phyloP scores from a whole-genome alignment of 2,113 vertebrate species.

The Cyphomyrus plagiostoma region DNA sequence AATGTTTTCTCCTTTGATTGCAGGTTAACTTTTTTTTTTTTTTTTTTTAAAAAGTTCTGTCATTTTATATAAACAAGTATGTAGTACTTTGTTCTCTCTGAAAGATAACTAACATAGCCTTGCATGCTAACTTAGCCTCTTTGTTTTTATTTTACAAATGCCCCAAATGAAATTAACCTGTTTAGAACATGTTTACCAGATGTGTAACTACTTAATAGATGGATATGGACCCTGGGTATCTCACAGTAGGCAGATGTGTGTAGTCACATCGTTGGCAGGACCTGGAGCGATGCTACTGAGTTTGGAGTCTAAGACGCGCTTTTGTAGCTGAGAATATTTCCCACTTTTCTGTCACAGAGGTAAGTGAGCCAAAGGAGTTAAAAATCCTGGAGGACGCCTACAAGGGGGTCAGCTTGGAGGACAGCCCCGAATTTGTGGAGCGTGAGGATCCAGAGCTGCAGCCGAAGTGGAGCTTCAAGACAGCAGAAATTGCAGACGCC shows the following conservation, averaged over 20 bases:
- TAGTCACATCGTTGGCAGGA: background rate
- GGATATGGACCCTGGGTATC: background rate
- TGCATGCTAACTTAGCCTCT: background rate
- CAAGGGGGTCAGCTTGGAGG: conserved; percentile 31
- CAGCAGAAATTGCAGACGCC: conserved; percentile 69
- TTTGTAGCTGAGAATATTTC: background rate
- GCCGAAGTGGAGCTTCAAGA: conserved; percentile 59
- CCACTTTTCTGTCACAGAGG: conserved; percentile 34
- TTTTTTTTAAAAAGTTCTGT: background rate
- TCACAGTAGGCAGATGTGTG: background rate
- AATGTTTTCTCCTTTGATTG: background rate
- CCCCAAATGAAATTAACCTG: background rate
- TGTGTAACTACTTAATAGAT: background rate
- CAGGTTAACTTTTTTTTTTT: background rate
- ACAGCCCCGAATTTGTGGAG: conserved; percentile 51
- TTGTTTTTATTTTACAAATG: background rate
- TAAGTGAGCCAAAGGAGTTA: conserved; percentile 31
- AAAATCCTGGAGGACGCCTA: conserved; percentile 33
- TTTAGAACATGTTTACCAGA: background rate
- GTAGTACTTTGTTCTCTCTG: background rate
- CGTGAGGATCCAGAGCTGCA: conserved; percentile 35
- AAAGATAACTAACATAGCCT: background rate
- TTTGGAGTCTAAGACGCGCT: background rate
- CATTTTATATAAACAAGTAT: background rate
- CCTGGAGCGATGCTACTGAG: background rate